Base-by-base conservation (phyloP, 2,888 invertebrate genomes). In the Epirrhoe alternata region DNA sequence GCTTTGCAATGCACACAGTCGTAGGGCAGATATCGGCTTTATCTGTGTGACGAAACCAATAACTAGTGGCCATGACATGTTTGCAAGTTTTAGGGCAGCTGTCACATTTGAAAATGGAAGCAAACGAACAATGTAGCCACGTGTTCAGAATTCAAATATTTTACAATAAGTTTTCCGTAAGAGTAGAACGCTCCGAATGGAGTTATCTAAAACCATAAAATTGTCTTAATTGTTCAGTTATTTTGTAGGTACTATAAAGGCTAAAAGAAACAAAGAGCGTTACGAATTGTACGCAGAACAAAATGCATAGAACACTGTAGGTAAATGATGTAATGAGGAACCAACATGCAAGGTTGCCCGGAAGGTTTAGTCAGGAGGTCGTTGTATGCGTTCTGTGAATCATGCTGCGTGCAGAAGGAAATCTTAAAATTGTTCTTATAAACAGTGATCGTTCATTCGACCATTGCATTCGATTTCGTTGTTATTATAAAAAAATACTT, bases 291-390 rank as follows among this genome's bases (percentile, higher is more conserved):
- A 76, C 77, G 77, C 68, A 66, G 56, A 78, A 84, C 80, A 79
- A 83, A 85, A 81, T 86, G 87, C 87, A 88, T 81, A 81, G 75
- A 73, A 83, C 92, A 35, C 81, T 88, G 81, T 82, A 81, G 76
- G 78, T 80, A 77, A 74, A 84, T 92, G 90, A 92, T 90, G 92
- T 92, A 92, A 92, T 91, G 79, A 86, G 89, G 92, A 92, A 92
- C 87, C 84, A 69, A 63, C 71, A 54, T 64, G 80, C 92, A 91
- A 93, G 92, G 92, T 84, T 86, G 79, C 75, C 86, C 92, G 91
- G 90, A 92, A 92, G 87, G 84, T 82, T 77, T 78, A 81, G 78
- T 75, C 74, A 69, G 81, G 85, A 90, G 89, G 89, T 79, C 86
- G 79, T 72, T 80, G 82, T 80, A 80, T 86, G 85, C 87, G 82